phyloP scores from a whole-genome alignment of 1,140 invertebrate species.

The Conus betulinus region DNA sequence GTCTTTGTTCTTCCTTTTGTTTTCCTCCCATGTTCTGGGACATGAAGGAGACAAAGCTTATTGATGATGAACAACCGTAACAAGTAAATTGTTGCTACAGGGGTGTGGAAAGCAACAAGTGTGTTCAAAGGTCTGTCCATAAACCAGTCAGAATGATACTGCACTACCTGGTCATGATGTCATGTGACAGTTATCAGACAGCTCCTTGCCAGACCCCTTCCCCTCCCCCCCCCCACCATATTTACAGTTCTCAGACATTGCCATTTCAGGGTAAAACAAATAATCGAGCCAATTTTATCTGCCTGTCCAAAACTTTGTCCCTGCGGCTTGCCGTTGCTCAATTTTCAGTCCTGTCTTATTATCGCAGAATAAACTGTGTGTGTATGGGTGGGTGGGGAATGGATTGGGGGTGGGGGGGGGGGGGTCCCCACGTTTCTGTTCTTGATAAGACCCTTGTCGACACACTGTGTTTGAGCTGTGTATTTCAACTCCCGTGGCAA shows the following conservation, averaged over 20 bases:
- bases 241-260: not conserved
- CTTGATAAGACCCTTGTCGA: not conserved
- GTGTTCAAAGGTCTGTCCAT: not conserved
- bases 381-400: too few relatives aligned
- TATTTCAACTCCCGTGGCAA: slow-evolving; percentile 8
- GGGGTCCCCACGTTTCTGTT: too few relatives aligned
- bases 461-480: slow-evolving; percentile 28
- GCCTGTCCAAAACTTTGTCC: not conserved
- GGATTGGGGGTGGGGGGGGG: too few relatives aligned
- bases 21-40: too few relatives aligned
- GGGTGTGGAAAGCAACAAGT: not conserved
- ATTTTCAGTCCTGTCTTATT: slow-evolving; percentile 2
- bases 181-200: not conserved
- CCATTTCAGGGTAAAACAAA: not conserved
- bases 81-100: too few relatives aligned
- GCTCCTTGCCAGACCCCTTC: too few relatives aligned
- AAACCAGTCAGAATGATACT: not conserved
- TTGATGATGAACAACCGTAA: too few relatives aligned
- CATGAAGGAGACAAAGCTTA: too few relatives aligned
- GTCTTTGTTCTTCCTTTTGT: too few relatives aligned
- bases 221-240: not conserved
- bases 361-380: slow-evolving; percentile 1
- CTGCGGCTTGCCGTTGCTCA: not conserved
- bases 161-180: too few relatives aligned
- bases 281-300: not conserved